phyloP scores from a whole-genome alignment of 2,888 invertebrate genomes.

The Sinopyrophorus schimmeli region DNA sequence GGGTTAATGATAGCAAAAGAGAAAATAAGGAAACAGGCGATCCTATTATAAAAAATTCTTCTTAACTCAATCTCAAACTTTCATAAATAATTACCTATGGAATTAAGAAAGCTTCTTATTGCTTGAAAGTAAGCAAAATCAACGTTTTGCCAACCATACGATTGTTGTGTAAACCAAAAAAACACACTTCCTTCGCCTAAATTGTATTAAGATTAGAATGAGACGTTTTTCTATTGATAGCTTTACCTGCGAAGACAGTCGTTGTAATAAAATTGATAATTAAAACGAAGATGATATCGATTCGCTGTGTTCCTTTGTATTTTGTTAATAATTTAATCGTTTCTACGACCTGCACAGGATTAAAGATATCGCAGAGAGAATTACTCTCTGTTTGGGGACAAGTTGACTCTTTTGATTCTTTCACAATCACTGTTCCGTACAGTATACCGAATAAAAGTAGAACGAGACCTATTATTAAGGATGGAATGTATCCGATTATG shows the following conservation, averaged over 20 bases:
- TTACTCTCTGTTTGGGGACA: too few species aligned
- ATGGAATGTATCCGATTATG: conserved; percentile 45
- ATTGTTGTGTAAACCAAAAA: conserved; percentile 23
- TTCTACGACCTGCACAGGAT: conserved; percentile 47
- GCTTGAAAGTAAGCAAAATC: not conserved
- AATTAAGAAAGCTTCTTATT: not conserved
- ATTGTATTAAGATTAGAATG: too few species aligned
- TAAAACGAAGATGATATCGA: conserved; percentile 43
- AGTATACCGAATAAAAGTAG: too few species aligned
- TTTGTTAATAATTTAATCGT: conserved; percentile 47
- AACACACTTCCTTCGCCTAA: conserved; percentile 28
- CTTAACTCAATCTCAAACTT: too few species aligned
- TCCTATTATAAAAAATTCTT: too few species aligned
- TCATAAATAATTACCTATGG: conserved; percentile 4
- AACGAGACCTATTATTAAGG: conserved; percentile 42
- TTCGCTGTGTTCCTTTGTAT: conserved; percentile 40
- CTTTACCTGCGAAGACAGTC: conserved; percentile 20
- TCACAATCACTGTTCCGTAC: conserved; percentile 4
- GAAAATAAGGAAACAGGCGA: too few species aligned
- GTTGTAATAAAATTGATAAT: conserved; percentile 26
- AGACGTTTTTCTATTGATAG: not conserved
- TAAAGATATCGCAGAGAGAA: conserved; percentile 46
- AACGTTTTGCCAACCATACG: conserved; percentile 2
- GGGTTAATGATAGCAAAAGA: too few species aligned
- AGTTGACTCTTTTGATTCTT: conserved; percentile 13